Evolutionary conservation across 2,797 vertebrate genomes (phyloP), one percentile per base, ranked within the genome.

Genomic region (Dipus sagitta): DNA sequence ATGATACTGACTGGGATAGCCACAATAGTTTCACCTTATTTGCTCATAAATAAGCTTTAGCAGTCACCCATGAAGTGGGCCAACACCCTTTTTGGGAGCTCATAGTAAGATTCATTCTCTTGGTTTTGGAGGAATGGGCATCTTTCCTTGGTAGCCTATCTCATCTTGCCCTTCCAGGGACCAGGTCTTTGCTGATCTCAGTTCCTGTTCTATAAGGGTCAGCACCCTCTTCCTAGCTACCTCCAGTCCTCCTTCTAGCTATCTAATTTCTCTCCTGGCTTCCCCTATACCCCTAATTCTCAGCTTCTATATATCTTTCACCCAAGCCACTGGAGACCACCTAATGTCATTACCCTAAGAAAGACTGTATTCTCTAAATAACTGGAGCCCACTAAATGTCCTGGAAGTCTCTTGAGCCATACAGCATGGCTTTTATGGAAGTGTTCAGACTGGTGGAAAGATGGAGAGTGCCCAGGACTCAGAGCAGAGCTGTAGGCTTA

Each of bases 161-260:
- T 85, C 15, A 32, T 38, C 32, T 18, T 14, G 54, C 42, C 71
- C 17, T 42, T n/a, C 12, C 11, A 20, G 34, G 13, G 2, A 47
- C 26, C 18, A 26, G 9, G 8, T 47, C 24, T 67, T 24, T 42
- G 9, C 3, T 72, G 8, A 12, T 79, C 21, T 30, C 79, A 88
- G 21, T 14, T 26, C 32, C 42, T n/a, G 1, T 24, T 23, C 42
- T 4, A 26, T 0, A 0, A 28, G 10, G 0, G 3, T 17, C 76
- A 60, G 72, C 18, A 28, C 5, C 67, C 28, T 68, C 28, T 68
- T 68, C 30, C 14, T 68, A 11, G 10, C n/a, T 10, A n/a, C 23
- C 42, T 34, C 15, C 14, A 4, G 28, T 3, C 11, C 18, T 14
- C 47, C 26, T 68, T 28, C 54, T 17, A 58, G 13, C 54, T 58